These are phyloP conservation scores for Sterrhoptilus dennistouni DNA, from an alignment of 2,113 vertebrate genomes.

Conservation along the genomic window DNA sequence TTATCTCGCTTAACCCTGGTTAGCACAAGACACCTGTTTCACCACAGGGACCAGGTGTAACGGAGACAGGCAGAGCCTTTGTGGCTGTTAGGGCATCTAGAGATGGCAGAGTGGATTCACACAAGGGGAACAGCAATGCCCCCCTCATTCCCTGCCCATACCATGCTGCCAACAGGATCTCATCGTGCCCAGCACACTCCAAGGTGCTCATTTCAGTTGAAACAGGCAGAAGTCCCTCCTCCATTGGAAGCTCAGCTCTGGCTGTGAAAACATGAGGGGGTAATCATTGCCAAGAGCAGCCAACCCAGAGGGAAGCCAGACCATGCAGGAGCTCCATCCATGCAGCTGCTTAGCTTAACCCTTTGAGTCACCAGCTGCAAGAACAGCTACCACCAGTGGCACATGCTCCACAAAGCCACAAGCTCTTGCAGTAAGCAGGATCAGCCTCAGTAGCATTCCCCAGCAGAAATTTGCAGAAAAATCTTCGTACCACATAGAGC, in stretches of 20 bases:
- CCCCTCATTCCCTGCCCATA: fast-evolving
- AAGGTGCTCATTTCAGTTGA: not conserved
- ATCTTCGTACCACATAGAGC: not conserved
- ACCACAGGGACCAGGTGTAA: fast-evolving
- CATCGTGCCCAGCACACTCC: not conserved
- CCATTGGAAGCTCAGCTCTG: not conserved
- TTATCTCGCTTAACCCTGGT: not conserved
- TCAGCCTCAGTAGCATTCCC: not conserved
- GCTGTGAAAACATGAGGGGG: not conserved
- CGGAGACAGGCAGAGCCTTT: not conserved
- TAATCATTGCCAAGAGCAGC: conserved; percentile 60
- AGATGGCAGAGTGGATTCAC: fast-evolving
- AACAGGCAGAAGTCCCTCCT: not conserved
- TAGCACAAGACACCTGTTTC: not conserved
- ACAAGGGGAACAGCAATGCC: not conserved
- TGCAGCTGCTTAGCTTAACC: conserved; percentile 24
- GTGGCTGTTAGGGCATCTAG: not conserved
- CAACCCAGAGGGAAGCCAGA: conserved; percentile 54
- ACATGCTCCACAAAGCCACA: not conserved
- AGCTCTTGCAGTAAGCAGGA: not conserved
- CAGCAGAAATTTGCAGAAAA: not conserved
- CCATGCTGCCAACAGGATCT: not conserved
- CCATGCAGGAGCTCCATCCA: conserved; percentile 62
- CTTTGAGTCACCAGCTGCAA: not conserved
- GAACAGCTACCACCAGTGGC: not conserved